These are phyloP conservation scores for Mactra quadrangularis DNA, from an alignment of 1,140 invertebrate genomes.

Conservation along the genomic window DNA sequence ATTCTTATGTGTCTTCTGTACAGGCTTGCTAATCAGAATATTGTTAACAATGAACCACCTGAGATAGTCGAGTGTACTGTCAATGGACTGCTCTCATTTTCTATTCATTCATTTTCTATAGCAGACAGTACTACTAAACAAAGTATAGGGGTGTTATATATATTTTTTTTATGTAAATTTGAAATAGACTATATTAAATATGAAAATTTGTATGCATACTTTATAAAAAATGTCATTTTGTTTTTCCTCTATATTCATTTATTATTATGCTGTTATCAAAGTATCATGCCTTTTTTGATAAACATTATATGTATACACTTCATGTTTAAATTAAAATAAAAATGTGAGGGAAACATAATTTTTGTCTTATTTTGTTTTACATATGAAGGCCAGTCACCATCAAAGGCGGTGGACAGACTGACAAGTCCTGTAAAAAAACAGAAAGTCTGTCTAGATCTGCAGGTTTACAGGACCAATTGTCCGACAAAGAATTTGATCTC, in stretches of 20 bases:
- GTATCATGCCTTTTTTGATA: constrained; percentile 36
- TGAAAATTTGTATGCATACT: not conserved
- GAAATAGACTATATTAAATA: not conserved
- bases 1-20: too few relatives aligned
- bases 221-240: constrained; percentile 1
- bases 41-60: too few relatives aligned
- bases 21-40: too few relatives aligned
- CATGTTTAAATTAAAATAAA: constrained; percentile 32
- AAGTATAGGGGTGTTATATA: constrained; percentile 39
- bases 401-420: too few relatives aligned
- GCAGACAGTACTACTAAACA: not conserved
- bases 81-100: too few relatives aligned
- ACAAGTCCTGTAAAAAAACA: too few relatives aligned
- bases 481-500: too few relatives aligned
- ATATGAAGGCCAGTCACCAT: too few relatives aligned
- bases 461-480: too few relatives aligned
- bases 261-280: not conserved
- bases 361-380: too few relatives aligned
- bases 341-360: constrained; percentile 22
- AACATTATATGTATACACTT: constrained; percentile 29
- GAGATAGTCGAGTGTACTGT: too few relatives aligned
- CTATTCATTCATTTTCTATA: constrained; percentile 11
- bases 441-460: too few relatives aligned
- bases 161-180: constrained; percentile 42
- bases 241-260: constrained; percentile 8